Evolutionary conservation across 2,797 vertebrate genomes (phyloP), one percentile per base, ranked within the genome.

Genomic region (Silurus aristotelis): DNA sequence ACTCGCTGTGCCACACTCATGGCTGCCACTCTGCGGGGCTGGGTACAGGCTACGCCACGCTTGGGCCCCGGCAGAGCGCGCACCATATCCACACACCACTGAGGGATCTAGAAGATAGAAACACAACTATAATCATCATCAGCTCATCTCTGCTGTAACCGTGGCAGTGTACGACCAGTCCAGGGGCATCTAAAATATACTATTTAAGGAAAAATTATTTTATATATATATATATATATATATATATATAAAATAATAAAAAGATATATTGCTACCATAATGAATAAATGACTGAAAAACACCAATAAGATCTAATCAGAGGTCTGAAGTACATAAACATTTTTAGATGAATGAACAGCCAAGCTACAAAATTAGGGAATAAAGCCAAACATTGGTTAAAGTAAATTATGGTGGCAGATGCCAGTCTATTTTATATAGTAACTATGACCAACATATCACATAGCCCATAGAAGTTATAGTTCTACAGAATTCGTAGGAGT

Each of bases 1-100:
- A 99, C 98, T 60, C 97, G 95, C 93, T 99, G 97, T 0, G 98
- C 98, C 84, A 99, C 98, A 2, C 97, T 99, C 98, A 99, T 99
- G 0, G 98, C 98, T 0, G 98, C 97, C 56, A 99, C 98, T 91
- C 97, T 95, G 89, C 98, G 95, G 8, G 97, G 98, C 80, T 99
- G 98, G 15, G 97, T 99, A 92, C 98, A 99, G 0, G 98, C 97
- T 70, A 99, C 98, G 0, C 97, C 97, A 89, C 97, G 93, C 92
- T 97, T 97, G 0, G 97, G 97, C 73, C 97, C 97, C 0, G 95
- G 93, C 27, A 96, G 76, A 0, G 96, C 95, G 22, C 96, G 94
- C 92, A 98, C 96, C 94, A 97, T 98, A 88, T 99, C 97, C 71
- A 98, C 98, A 27, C 98, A 99, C 97, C 98, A 99, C 22, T 99